These are phyloP conservation scores for Hesperophylax magnus DNA, from an alignment of 1,140 invertebrate species.

Conservation along the genomic window DNA sequence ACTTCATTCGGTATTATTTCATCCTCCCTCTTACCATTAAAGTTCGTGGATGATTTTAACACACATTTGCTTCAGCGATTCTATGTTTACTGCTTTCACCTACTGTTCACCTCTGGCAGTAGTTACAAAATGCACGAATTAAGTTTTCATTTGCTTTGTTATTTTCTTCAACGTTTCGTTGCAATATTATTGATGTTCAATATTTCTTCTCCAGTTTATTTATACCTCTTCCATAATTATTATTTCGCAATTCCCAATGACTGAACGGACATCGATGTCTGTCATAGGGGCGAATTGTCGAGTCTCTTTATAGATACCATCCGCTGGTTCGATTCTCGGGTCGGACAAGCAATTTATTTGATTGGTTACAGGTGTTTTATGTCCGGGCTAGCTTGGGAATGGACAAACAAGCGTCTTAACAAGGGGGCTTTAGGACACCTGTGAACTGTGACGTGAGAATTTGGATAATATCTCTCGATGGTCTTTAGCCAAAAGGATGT, in stretches of 20 bases:
- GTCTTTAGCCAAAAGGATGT: too few relatives aligned
- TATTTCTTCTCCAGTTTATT: neutral
- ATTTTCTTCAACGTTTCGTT: too few relatives aligned
- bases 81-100: too few relatives aligned
- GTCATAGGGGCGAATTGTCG: conserved; percentile 3
- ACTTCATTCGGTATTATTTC: too few relatives aligned
- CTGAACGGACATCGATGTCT: neutral
- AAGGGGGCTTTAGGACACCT: neutral
- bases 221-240: neutral
- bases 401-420: neutral
- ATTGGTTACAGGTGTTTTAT: neutral
- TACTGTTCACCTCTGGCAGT: too few relatives aligned
- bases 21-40: too few relatives aligned
- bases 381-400: neutral
- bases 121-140: too few relatives aligned
- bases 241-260: neutral
- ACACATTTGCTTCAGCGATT: too few relatives aligned
- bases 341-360: neutral
- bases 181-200: neutral
- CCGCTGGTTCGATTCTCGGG: neutral
- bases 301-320: neutral
- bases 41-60: too few relatives aligned
- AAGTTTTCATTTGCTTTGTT: too few relatives aligned
- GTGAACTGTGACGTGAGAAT: neutral
- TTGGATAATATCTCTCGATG: neutral